Base-by-base conservation (phyloP, 2,888 invertebrate genomes). In the Parnassius orleans region DNA sequence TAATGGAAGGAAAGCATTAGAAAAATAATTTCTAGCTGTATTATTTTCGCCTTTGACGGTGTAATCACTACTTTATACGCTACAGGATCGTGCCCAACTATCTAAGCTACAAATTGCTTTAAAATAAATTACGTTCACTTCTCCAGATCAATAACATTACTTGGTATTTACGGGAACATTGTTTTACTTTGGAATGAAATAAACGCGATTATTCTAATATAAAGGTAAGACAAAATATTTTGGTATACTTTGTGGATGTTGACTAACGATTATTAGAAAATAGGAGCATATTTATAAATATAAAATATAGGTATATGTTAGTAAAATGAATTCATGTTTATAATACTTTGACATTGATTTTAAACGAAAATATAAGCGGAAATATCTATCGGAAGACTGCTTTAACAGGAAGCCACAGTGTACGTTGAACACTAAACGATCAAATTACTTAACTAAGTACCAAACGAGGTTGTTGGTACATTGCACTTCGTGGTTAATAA, bases 321-420 rank as follows among this genome's bases (percentile, higher is more conserved):
- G 70, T 66, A 57, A 59, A 63, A 60, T 50, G 55, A 55, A 54
- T 56, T 57, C 69, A 69, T 69, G 66, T 69, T 68, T 72, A 69
- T 71, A 72, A 76, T 73, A 81, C 69, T 75, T 76, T 75, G 80
- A 86, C 80, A 84, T 80, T 80, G 79, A 84, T 48, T 80, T 84
- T 87, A 87, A 90, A 90, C 88, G 88, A 89, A 86, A 83, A 80
- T 71, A 80, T 82, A 79, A 85, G 84, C 84, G 83, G 87, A 87
- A 87, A 89, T 79, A 90, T 80, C 88, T 90, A 90, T 87, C 89
- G 91, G 91, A 91, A 91, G 91, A 91, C 91, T 88, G 89, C 82
- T 83, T 85, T 90, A 79, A 85, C 83, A 89, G 91, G 90, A 91
- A 91, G 90, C 90, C 90, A 90, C 86, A 80, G 84, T 83, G 84